Conservation (phyloP, 1,140 invertebrate species). For the Phymorhynchus buccinoides region DNA sequence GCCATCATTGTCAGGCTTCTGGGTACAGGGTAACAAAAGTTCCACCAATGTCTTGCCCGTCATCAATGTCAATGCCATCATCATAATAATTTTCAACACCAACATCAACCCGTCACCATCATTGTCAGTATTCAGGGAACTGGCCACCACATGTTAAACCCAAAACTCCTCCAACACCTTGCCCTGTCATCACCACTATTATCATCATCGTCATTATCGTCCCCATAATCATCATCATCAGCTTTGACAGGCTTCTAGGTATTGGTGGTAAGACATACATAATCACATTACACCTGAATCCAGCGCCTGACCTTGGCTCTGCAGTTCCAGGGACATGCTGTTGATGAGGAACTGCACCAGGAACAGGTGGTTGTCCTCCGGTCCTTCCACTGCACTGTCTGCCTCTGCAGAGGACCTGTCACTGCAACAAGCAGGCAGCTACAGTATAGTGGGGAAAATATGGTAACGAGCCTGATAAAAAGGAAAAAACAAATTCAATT, state of each 20-base stretch:
- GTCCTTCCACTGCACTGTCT: conserved; percentile 34
- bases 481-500: no score
- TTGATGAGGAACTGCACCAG: conserved; percentile 91
- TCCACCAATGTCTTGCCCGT: conserved; percentile 83
- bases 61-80: no score
- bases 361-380: conserved; percentile 76
- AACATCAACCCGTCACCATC: no score
- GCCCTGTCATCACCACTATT: conserved; percentile 75
- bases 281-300: no score
- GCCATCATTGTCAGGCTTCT: neutral
- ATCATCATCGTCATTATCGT: no score
- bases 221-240: no score
- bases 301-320: conserved; percentile 73
- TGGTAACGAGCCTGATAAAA: no score
- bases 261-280: no score
- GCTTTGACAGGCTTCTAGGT: no score
- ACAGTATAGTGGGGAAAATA: no score
- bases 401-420: neutral
- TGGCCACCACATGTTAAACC: conserved; percentile 87
- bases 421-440: neutral
- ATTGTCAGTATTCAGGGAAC: no score
- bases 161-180: conserved; percentile 86
- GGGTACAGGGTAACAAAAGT: conserved; percentile 83
- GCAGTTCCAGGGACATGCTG: conserved; percentile 87
- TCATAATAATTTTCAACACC: no score